These are phyloP conservation scores for Dromius quadrimaculatus DNA, from an alignment of 2,888 invertebrate genomes.

Conservation along the genomic window DNA sequence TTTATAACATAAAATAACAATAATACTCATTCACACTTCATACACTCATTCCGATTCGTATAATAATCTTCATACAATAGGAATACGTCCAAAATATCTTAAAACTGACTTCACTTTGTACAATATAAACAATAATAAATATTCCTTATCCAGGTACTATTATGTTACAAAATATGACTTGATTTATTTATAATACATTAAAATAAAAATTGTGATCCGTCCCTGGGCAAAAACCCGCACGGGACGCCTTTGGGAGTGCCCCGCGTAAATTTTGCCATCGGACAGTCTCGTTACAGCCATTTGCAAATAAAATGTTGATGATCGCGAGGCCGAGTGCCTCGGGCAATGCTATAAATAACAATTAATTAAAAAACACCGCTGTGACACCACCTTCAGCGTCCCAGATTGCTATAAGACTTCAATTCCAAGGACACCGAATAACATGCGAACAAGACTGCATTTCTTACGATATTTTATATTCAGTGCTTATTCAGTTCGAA, in stretches of 20 bases:
- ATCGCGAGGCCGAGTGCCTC: slow-evolving; percentile 27
- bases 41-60: slow-evolving; percentile 9
- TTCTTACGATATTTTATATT: too few relatives aligned
- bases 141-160: slow-evolving; percentile 67
- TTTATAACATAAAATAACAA: slow-evolving; percentile 59
- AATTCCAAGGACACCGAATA: slow-evolving; percentile 39
- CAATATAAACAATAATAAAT: slow-evolving; percentile 62
- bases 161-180: slow-evolving; percentile 64
- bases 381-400: slow-evolving; percentile 45
- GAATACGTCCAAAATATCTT: slow-evolving; percentile 39
- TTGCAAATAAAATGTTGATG: slow-evolving; percentile 33
- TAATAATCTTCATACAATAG: slow-evolving; percentile 21
- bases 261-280: slow-evolving; percentile 19
- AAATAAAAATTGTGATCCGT: slow-evolving; percentile 12
- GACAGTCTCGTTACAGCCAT: slow-evolving; percentile 41
- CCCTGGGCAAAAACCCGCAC: slow-evolving; percentile 7
- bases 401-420: slow-evolving; percentile 42
- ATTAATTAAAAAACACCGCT: slow-evolving; percentile 40
- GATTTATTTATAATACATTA: slow-evolving; percentile 38
- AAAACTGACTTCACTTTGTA: slow-evolving; percentile 56
- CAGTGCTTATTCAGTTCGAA: neutral
- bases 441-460: slow-evolving; percentile 13
- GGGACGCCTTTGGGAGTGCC: neutral
- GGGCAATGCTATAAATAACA: slow-evolving; percentile 49
- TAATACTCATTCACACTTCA: slow-evolving; percentile 37